A percentile compares a stretch with the other conserved stretches of the same genome.
phyloP scores from a whole-genome alignment of 1,140 invertebrate genomes.

The Tetragnatha versicolor region DNA sequence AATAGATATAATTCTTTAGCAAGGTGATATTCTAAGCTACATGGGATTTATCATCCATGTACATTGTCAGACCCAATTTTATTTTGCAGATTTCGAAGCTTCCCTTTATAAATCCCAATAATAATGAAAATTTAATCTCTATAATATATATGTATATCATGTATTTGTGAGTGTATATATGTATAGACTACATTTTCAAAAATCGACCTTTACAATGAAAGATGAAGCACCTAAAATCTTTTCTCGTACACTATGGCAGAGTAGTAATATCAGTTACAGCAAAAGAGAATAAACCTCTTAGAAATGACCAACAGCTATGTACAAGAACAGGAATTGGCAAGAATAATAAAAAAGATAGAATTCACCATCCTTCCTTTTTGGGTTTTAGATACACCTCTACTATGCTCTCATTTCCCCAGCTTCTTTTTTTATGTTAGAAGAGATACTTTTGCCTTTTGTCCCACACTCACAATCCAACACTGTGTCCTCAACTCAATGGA shows the following conservation, averaged over 20 bases:
- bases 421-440: slow-evolving; percentile 14
- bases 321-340: slow-evolving; percentile 55
- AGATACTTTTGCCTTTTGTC: too few relatives aligned
- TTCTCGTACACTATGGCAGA: slow-evolving; percentile 54
- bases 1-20: slow-evolving; percentile 34
- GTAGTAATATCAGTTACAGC: slow-evolving; percentile 54
- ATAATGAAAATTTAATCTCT: slow-evolving; percentile 38
- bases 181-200: slow-evolving; percentile 50
- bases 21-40: slow-evolving; percentile 16
- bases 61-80: background rate
- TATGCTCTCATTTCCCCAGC: background rate
- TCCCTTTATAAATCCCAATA: slow-evolving; percentile 34
- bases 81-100: slow-evolving; percentile 43
- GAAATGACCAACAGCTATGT: slow-evolving; percentile 56
- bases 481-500: too few relatives aligned
- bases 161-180: slow-evolving; percentile 44
- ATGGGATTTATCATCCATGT: slow-evolving; percentile 28
- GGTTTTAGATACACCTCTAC: too few relatives aligned
- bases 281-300: slow-evolving; percentile 56
- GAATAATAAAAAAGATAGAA: slow-evolving; percentile 54
- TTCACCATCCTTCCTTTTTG: slow-evolving; percentile 55
- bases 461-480: too few relatives aligned
- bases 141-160: slow-evolving; percentile 50
- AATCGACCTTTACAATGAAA: slow-evolving; percentile 49
- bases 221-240: slow-evolving; percentile 56